Conservation (phyloP, 2,888 invertebrate genomes). For the Smittia aterrima region DNA sequence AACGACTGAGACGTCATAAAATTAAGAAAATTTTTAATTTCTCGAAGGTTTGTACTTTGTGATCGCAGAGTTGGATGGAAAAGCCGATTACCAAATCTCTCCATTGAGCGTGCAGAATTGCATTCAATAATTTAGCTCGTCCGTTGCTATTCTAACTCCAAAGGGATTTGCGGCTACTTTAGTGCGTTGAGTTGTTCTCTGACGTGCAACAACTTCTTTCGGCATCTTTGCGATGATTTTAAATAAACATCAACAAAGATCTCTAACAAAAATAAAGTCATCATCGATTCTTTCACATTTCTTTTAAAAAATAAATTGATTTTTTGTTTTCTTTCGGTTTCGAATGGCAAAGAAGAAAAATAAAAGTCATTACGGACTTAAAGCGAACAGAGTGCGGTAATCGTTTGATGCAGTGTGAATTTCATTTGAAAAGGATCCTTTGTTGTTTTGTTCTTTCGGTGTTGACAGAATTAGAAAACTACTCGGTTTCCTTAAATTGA, state of each 20-base stretch:
- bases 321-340: constrained; percentile 21
- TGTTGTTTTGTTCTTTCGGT: not conserved
- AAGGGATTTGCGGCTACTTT: no score
- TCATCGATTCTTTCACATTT: constrained; percentile 17
- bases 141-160: no score
- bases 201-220: not conserved
- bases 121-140: no score
- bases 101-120: not conserved
- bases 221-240: not conserved
- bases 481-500: no score
- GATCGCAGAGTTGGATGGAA: not conserved
- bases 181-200: no score
- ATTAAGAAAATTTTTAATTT: not conserved
- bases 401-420: constrained; percentile 7
- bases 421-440: not conserved
- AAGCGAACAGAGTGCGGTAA: constrained; percentile 18
- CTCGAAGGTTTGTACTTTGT: not conserved
- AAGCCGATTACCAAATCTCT: constrained; percentile 1
- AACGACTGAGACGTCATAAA: not conserved
- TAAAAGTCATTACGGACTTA: constrained; percentile 24
- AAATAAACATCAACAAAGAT: constrained; percentile 20
- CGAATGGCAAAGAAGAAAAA: not conserved
- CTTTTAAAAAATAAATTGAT: constrained; percentile 22
- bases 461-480: not conserved
- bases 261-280: constrained; percentile 19